Evolutionary conservation across 1,140 invertebrate genomes (phyloP).

Genomic region (Heliothis virescens): DNA sequence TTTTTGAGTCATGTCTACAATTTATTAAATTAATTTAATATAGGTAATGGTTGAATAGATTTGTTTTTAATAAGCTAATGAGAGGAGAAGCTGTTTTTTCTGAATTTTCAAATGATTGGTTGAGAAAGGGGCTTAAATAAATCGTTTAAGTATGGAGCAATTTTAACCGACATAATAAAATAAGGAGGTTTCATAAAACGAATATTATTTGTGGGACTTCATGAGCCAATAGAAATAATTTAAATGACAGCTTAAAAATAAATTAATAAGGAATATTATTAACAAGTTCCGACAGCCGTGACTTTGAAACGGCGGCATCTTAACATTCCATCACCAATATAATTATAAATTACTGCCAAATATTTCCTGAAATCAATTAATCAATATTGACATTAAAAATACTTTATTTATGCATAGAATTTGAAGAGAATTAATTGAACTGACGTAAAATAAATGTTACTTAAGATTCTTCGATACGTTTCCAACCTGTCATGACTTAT

Average conservation of each 20-base stretch:
- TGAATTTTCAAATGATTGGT: too few relatives aligned
- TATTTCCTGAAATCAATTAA: conserved; percentile 13
- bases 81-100: too few relatives aligned
- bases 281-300: conserved; percentile 18
- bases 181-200: too few relatives aligned
- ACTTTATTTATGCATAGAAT: neutral
- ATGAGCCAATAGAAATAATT: too few relatives aligned
- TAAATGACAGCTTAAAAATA: neutral
- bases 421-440: neutral
- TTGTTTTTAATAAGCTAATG: too few relatives aligned
- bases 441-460: conserved; percentile 1
- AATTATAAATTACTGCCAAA: neutral
- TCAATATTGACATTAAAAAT: neutral
- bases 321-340: conserved; percentile 5
- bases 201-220: too few relatives aligned
- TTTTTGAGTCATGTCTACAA: conserved; percentile 10
- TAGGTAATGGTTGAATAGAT: neutral
- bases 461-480: conserved; percentile 20
- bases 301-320: conserved; percentile 27
- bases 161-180: too few relatives aligned
- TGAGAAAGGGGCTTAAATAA: too few relatives aligned
- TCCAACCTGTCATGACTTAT: neutral
- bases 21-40: neutral
- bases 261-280: neutral
- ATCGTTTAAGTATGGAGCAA: too few relatives aligned